Conservation (phyloP, 2,888 invertebrate genomes). For the Neoaliturus tenellus region DNA sequence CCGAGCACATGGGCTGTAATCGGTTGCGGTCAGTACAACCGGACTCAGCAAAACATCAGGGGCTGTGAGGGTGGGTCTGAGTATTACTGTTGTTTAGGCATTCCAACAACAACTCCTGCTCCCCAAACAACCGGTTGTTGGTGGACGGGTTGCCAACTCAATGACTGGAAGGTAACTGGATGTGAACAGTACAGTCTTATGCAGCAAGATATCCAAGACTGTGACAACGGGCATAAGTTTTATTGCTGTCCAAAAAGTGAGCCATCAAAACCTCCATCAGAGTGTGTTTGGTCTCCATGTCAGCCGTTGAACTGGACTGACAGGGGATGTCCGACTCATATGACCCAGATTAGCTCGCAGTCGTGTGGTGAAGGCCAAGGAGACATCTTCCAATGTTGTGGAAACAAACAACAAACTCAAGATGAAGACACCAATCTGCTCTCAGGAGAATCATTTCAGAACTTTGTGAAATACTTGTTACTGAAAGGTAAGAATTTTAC, state of each 20-base stretch:
- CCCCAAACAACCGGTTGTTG: background rate
- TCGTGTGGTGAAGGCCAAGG: conserved; percentile 22
- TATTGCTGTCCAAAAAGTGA: background rate
- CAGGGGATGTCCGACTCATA: conserved; percentile 43
- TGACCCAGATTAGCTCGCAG: background rate
- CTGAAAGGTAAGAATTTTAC: conserved; percentile 56
- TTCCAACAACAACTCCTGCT: background rate
- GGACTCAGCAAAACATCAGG: background rate
- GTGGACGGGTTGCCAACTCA: conserved; percentile 37
- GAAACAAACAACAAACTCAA: conserved; percentile 19
- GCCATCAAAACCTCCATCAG: background rate
- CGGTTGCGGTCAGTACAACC: conserved; percentile 5
- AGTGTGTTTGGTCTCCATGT: background rate
- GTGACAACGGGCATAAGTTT: conserved; percentile 24
- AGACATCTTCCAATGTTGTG: conserved; percentile 54
- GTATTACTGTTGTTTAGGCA: conserved; percentile 11
- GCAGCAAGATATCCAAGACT: background rate
- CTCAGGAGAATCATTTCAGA: conserved; percentile 52
- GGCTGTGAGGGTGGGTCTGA: background rate
- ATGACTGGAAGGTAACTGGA: conserved; percentile 57
- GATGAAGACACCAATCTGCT: conserved; percentile 20
- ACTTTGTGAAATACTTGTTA: conserved; percentile 56
- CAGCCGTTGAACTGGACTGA: conserved; percentile 22
- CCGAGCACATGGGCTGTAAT: conserved; percentile 40
- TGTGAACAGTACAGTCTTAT: conserved; percentile 55